A percentile compares a stretch with the other conserved stretches of the same genome.
These are phyloP conservation scores for Pipistrellus nathusii DNA, from an alignment of 2,797 vertebrate species.

Conservation along the genomic window DNA sequence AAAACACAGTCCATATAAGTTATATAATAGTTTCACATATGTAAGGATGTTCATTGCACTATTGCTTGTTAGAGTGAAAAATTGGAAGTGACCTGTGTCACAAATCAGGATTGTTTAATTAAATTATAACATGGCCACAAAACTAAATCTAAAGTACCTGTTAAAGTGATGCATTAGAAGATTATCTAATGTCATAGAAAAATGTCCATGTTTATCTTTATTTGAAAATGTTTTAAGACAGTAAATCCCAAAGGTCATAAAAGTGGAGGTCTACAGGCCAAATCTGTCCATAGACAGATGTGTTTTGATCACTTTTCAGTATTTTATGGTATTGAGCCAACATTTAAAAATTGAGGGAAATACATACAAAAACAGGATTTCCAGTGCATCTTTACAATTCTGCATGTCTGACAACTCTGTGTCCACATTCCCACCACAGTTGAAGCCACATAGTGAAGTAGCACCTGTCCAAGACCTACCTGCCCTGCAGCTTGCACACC, in stretches of 20 bases:
- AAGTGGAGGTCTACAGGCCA: background rate
- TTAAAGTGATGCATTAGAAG: constrained; percentile 21
- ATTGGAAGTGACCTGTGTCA: background rate
- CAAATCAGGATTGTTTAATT: background rate
- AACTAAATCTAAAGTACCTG: background rate
- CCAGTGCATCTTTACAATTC: background rate
- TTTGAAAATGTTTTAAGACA: background rate
- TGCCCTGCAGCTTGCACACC: rapidly evolving
- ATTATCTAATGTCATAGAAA: background rate
- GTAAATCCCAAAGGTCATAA: background rate
- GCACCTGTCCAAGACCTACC: background rate
- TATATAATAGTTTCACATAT: background rate
- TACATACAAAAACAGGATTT: background rate
- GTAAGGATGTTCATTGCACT: background rate
- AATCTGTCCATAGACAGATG: background rate
- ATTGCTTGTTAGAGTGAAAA: constrained; percentile 34
- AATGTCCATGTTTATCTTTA: constrained; percentile 33
- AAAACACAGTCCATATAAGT: background rate
- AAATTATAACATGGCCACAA: background rate
- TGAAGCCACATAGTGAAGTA: background rate
- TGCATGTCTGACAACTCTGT: background rate
- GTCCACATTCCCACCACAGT: background rate
- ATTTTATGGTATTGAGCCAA: background rate
- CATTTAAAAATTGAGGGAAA: background rate
- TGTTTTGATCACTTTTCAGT: background rate